Base-by-base conservation (phyloP, 2,797 vertebrate genomes). In the Myotis myotis region DNA sequence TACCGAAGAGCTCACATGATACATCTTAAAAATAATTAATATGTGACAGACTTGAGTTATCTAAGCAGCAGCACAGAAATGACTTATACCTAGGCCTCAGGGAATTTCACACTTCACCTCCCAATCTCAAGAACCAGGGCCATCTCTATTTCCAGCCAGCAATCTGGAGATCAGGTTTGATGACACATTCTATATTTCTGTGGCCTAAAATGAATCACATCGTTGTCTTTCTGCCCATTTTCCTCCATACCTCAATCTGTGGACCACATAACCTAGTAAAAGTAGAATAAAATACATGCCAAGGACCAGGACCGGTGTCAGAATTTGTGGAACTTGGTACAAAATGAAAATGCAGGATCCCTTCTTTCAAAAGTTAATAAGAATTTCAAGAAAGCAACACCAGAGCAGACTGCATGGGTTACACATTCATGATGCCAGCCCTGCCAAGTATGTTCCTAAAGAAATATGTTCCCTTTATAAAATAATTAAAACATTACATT, bases 311-410 rank as follows among this genome's bases (percentile, higher is more conserved):
- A 78, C 10, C 38, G 10, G n/a, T 22, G 83, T 94, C 7, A 72
- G 75, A 71, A 66, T 81, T 83, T 84, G 44, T 87, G 23, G 74
- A 82, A 28, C 3, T 6, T 55, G 41, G 19, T 64, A 38, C 2
- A 95, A 72, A 91, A 87, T 47, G 23, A 86, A 94, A 89, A 74
- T 60, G 8, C 17, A 55, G 17, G 53, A 75, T 53, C 17, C 12
- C 13, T 71, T 81, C 74, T 60, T 85, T 85, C 38, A 80, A 86
- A 89, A 57, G 10, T 68, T 78, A 72, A 25, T 83, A 92, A 92
- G 53, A 90, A 64, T 84, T 92, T 97, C 44, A 91, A 92, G 53
- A 78, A n/a, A 92, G 20, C n/a, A 33, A n/a, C 11, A 85, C 2
- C 2, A 68, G 8, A 90, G 9, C 16, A 71, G 71, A 78, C 20